Percentiles rank a stretch among this genome's conserved stretches.
Conservation (phyloP, 2,113 vertebrate species). For the Nibea albiflora region DNA sequence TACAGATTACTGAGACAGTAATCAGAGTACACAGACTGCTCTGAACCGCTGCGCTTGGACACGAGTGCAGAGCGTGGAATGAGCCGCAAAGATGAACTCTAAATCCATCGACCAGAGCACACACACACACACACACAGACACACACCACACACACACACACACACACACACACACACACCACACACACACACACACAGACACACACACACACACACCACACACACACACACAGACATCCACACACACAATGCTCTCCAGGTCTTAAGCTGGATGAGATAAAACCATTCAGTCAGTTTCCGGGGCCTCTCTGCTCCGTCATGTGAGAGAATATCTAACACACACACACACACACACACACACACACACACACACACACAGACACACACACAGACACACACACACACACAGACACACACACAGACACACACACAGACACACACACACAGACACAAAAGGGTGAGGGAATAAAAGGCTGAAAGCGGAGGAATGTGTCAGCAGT, state of each 20-base stretch:
- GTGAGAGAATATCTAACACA: slow-evolving; percentile 3
- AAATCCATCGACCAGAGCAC: background rate
- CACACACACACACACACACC: background rate
- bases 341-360: slow-evolving; percentile 30
- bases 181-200: background rate
- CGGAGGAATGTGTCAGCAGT: slow-evolving; percentile 73
- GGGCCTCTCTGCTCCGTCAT: slow-evolving; percentile 54
- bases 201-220: background rate
- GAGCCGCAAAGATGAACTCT: too few species aligned
- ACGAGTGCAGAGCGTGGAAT: too few species aligned
- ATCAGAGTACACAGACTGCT: too few species aligned
- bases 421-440: slow-evolving; percentile 29
- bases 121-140: background rate
- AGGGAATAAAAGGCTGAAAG: slow-evolving; percentile 58
- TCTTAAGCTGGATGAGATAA: slow-evolving; percentile 36
- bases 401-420: slow-evolving; percentile 29
- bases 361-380: slow-evolving; percentile 26
- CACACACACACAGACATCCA: background rate
- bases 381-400: slow-evolving; percentile 32
- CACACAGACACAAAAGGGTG: slow-evolving; percentile 18
- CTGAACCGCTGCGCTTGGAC: too few species aligned
- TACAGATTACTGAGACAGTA: too few species aligned
- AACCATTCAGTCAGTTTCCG: slow-evolving; percentile 40
- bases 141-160: background rate
- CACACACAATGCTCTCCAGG: background rate